Base-by-base conservation (phyloP, 53 echinoderm and acorn worm genomes). In the Actinopyga echinites region DNA sequence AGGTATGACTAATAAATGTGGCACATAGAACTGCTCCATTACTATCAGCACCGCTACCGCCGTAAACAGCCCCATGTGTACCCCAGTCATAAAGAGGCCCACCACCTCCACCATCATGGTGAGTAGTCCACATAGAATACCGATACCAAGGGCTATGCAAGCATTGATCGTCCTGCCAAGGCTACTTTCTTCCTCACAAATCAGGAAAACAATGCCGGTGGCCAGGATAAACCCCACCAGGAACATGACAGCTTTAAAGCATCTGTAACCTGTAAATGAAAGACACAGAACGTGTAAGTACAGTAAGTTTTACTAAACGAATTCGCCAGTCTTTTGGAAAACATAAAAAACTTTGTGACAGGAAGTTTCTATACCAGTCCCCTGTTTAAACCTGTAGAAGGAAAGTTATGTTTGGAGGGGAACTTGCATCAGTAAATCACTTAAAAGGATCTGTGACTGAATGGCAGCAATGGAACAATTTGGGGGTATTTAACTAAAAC, bases 171-270 rank as follows among this genome's bases (percentile, higher is more conserved):
- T 92, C 12, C 89, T 86, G 22, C 55, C 81, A 21, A 99, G 87
- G 65, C 61, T 62, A 82, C 90, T 95, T 61, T 99, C 89, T 65
- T 99, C 95, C 13, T 90, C 81, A 43, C 99, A 99, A 56, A 99
- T 92, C 5, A 94, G 82, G 85, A 90, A 94, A 56, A 95, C 84
- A 33, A 99, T 57, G 24, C 89, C 82, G 1, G 99, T 86, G 12
- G 95, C 95, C 3, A 99, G 85, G 84, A 99, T 86, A 71, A 99
- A 99, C 30, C 99, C 99, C 3, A 95, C 90, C 10, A 99, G 89
- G 89, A 99, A 99, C 99, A 99, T 94, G 84, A 95, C 89, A 35
- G 94, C 99, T 84, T 94, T 92, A 87, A 99, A 99, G 63, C 99
- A 99, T 58, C 99, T 87, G 82, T 99, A 99, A 64, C 99, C 99